Conservation (phyloP, 2,888 invertebrate genomes). For the Agonopterix alstromeriana region DNA sequence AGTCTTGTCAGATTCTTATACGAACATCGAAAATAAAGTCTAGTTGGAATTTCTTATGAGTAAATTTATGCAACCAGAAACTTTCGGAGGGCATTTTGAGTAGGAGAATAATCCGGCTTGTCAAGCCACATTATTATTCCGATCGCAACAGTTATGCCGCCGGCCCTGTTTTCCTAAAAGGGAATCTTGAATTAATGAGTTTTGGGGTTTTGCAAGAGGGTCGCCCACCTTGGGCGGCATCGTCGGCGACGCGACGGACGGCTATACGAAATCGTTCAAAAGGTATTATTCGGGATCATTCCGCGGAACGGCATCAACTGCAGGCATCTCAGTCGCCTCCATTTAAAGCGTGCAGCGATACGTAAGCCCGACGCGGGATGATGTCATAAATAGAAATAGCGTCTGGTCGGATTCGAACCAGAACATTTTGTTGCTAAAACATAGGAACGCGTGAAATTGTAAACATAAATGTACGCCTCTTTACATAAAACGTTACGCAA, state of each 20-base stretch:
- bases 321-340: constrained; percentile 72
- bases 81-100: neutral
- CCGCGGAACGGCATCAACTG: constrained; percentile 71
- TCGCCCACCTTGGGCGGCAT: constrained; percentile 46
- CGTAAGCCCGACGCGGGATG: constrained; percentile 74
- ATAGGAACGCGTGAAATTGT: constrained; percentile 43
- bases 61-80: neutral
- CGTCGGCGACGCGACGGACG: constrained; percentile 23
- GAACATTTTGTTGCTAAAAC: constrained; percentile 59
- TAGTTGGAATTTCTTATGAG: neutral
- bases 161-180: constrained; percentile 59
- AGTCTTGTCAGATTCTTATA: neutral
- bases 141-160: constrained; percentile 40
- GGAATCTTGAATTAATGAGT: constrained; percentile 71
- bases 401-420: constrained; percentile 47
- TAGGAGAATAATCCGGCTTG: constrained; percentile 17
- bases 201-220: constrained; percentile 58
- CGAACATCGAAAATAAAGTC: neutral
- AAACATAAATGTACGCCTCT: constrained; percentile 26
- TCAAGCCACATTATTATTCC: constrained; percentile 48
- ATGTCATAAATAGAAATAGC: constrained; percentile 79
- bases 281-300: constrained; percentile 67
- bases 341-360: constrained; percentile 78
- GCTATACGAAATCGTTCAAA: constrained; percentile 59
- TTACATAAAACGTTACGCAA: constrained; percentile 13